Conservation (phyloP, 2,888 invertebrate genomes). For the Hoplodrina blanda region DNA sequence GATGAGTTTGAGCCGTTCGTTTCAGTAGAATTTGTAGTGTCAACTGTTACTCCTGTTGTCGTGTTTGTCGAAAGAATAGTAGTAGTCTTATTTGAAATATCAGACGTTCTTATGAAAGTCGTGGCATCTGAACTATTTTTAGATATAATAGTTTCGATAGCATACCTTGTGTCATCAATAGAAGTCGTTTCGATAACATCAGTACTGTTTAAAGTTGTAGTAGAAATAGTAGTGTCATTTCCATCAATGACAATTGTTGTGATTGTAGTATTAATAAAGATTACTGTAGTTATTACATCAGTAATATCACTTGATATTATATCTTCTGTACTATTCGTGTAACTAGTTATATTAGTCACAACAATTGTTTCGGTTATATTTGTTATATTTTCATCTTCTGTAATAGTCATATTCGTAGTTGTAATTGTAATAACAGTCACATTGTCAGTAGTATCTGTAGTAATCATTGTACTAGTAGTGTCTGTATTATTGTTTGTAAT, state of each 20-base stretch:
- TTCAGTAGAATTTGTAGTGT: conserved; percentile 9
- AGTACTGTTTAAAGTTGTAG: conserved; percentile 55
- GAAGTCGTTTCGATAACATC: conserved; percentile 54
- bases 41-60: conserved; percentile 24
- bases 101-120: conserved; percentile 17
- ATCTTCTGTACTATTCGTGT: conserved; percentile 43
- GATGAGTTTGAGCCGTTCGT: conserved; percentile 11
- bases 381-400: conserved; percentile 43
- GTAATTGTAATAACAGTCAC: conserved; percentile 45
- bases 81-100: conserved; percentile 41
- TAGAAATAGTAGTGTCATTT: conserved; percentile 43
- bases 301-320: conserved; percentile 38
- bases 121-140: conserved; percentile 43
- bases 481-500: conserved; percentile 45
- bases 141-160: conserved; percentile 5
- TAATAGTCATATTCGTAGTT: conserved; percentile 50
- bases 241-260: conserved; percentile 43
- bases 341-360: conserved; percentile 50
- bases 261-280: conserved; percentile 52
- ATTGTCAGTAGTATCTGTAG: conserved; percentile 37
- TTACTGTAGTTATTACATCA: conserved; percentile 40
- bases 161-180: conserved; percentile 34
- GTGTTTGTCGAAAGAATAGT: conserved; percentile 41
- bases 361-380: conserved; percentile 52
- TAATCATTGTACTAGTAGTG: conserved; percentile 20